Conservation (phyloP, 2,113 vertebrate species). For the Rhabdornis inornatus region DNA sequence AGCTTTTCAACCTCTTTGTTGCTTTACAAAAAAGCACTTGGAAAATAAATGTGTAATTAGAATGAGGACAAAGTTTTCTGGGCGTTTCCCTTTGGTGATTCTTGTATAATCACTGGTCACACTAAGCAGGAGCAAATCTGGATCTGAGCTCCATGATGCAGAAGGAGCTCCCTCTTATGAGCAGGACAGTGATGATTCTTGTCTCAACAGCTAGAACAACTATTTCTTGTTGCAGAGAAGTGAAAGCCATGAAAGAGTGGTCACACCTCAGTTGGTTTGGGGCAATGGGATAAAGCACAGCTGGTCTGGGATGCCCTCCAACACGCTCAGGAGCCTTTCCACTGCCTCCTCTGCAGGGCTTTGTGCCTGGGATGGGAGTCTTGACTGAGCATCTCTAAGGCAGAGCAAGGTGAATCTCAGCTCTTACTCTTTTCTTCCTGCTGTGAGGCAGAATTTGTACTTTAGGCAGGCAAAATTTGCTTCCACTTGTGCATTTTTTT, state of each 20-base stretch:
- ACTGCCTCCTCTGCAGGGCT: background rate
- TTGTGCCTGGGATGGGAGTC: background rate
- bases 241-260: background rate
- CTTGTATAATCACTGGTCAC: background rate
- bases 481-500: background rate
- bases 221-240: background rate
- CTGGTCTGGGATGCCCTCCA: background rate
- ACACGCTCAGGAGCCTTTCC: background rate
- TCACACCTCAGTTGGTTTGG: background rate
- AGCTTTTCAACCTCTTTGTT: background rate
- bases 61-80: background rate
- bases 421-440: background rate
- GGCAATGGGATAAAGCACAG: background rate
- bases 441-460: background rate
- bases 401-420: background rate
- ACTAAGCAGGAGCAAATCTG: background rate
- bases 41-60: background rate
- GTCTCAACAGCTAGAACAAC: background rate
- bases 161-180: background rate
- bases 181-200: background rate
- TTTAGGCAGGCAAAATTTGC: background rate
- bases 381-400: background rate
- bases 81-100: background rate
- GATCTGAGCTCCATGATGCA: background rate
- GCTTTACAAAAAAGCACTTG: background rate